Base-by-base conservation (phyloP, 2,797 vertebrate genomes). In the Sphenodon punctatus region DNA sequence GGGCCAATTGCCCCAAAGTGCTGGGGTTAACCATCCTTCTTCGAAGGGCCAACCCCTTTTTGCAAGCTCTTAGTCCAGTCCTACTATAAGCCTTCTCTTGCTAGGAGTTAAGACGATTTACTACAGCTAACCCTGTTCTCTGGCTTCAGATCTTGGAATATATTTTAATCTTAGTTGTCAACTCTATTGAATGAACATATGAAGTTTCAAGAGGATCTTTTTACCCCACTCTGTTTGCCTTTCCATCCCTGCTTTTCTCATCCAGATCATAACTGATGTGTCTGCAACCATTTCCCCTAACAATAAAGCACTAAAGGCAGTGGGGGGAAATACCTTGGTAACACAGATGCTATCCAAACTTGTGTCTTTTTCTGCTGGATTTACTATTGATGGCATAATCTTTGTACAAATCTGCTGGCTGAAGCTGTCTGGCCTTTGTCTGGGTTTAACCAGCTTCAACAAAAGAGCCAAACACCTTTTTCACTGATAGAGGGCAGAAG, bases 401-500 rank as follows among this genome's bases (percentile, higher is more conserved):
- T 97, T 95, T 95, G 91, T 93, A 79, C 85, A 95, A 95, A 97
- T 96, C 94, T 95, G 91, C 90, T 94, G 94, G 90, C 94, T 94
- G 95, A 94, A 92, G 68, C 93, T 96, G 94, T 97, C 96, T 97
- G 95, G 94, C 85, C 59, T 82, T 95, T 96, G 95, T 97, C 95
- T 97, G 96, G 93, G 85, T 95, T 95, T 93, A 71, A 78, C 90
- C 82, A 82, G 75, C 88, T 95, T 87, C 92, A 96, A 96, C 95
- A 97, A 97, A 96, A 94, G 94, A 84, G 49, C 78, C 56, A 90
- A 95, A 95, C 96, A 97, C 94, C 95, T 97, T 96, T 95, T 95
- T 92, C 93, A 94, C 79, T 88, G 84, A 94, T 92, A 94, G 91
- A 95, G 82, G 93, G 82, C 88, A 89, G 64, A 90, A 91, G 65